These are phyloP conservation scores for Cephus spinipes DNA, from an alignment of 2,888 invertebrate species.

Conservation along the genomic window DNA sequence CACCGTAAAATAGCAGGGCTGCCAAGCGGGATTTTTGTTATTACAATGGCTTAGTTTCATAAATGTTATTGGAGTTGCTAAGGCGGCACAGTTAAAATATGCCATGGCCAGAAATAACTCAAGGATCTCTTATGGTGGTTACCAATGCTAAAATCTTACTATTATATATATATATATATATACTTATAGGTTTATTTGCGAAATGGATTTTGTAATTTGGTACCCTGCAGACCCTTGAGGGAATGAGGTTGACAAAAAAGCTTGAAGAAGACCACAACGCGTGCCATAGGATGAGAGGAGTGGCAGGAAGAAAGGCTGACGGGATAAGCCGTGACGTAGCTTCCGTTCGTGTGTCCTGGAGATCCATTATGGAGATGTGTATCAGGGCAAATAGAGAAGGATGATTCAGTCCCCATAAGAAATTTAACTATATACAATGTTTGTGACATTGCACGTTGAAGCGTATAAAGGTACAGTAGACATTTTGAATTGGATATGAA, in stretches of 20 bases:
- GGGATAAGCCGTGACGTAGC: not conserved
- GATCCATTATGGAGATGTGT: not conserved
- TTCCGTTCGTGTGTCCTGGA: not conserved
- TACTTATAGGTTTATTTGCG: conserved; percentile 19
- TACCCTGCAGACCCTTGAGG: not conserved
- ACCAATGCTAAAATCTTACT: not conserved
- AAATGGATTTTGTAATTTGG: conserved; percentile 21
- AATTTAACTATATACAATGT: not conserved
- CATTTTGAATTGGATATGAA: not conserved
- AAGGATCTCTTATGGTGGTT: not conserved
- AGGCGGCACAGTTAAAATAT: not conserved
- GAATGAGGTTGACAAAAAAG: not conserved
- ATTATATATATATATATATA: not conserved
- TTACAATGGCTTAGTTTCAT: conserved; percentile 26
- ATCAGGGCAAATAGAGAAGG: not conserved
- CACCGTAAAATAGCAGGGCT: not conserved
- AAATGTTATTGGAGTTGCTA: conserved; percentile 26
- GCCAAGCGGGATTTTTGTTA: conserved; percentile 21
- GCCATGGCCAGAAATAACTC: not conserved
- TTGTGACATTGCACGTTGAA: not conserved
- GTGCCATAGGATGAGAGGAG: not conserved
- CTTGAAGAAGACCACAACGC: not conserved
- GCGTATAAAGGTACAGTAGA: not conserved
- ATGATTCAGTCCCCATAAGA: not conserved
- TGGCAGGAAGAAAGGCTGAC: not conserved